A percentile compares a stretch with the other conserved stretches of the same genome.
Evolutionary conservation across 2,113 vertebrate species (phyloP).

Genomic region (Dipodomys stephensi): DNA sequence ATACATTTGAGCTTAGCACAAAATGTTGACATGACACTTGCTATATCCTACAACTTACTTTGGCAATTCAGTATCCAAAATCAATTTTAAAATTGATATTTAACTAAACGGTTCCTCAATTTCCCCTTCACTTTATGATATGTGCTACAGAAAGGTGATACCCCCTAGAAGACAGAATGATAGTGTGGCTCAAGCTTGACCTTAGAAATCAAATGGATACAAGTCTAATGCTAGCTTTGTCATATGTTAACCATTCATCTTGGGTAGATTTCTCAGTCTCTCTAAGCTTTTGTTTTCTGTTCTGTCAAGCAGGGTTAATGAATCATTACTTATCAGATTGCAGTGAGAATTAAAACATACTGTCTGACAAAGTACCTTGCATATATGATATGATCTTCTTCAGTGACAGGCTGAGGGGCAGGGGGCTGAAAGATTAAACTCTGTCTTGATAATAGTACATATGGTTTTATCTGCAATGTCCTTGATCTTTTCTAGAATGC

Average conservation of each 20-base stretch:
- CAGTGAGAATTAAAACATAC: slow-evolving; percentile 2
- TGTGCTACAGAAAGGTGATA: not conserved
- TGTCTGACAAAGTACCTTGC: not conserved
- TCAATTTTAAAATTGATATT: not conserved
- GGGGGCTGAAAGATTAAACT: not conserved
- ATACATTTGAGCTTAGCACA: not conserved
- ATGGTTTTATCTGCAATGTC: not conserved
- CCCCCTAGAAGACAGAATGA: not conserved
- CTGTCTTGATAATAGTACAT: not conserved
- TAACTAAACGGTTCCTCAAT: not conserved
- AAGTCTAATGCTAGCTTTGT: not conserved
- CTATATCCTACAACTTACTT: not conserved
- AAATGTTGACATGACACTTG: not conserved
- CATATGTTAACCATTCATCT: not conserved
- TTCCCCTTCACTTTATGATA: not conserved
- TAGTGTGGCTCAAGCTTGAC: not conserved
- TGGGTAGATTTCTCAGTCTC: not conserved
- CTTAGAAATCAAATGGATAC: slow-evolving; percentile 12
- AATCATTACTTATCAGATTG: not conserved
- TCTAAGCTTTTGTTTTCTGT: not conserved
- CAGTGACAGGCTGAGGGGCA: not conserved
- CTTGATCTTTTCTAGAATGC: not conserved
- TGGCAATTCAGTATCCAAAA: not conserved
- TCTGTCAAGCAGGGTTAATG: not conserved
- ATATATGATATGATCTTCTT: not conserved